Conservation (phyloP, 2,797 vertebrate genomes). For the Silurus lanzhouensis region DNA sequence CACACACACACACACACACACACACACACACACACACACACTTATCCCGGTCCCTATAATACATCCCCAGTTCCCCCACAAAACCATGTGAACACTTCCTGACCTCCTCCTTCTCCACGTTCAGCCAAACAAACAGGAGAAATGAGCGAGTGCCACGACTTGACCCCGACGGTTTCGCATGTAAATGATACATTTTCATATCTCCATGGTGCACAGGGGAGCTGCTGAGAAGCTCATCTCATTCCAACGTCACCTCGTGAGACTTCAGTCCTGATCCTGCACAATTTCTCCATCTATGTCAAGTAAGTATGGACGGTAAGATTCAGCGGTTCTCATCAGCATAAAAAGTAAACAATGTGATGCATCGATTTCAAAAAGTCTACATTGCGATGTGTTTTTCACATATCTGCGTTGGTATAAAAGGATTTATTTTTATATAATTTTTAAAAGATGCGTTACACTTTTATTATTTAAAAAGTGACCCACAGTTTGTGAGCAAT, state of each 20-base stretch:
- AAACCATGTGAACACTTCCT: background rate
- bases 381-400: no score
- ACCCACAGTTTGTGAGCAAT: no score
- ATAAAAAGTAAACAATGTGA: no score
- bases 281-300: background rate
- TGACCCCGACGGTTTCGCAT: slow-evolving; percentile 2
- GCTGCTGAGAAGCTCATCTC: background rate
- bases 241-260: slow-evolving; percentile 5
- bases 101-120: background rate
- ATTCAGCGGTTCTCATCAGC: no score
- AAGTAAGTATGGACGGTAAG: no score
- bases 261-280: background rate
- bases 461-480: no score
- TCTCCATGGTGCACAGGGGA: background rate
- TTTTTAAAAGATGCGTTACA: no score
- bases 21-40: slow-evolving; percentile 15
- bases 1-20: slow-evolving; percentile 1
- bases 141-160: background rate
- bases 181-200: slow-evolving; percentile 25
- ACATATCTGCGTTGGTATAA: no score
- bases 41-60: slow-evolving; percentile 9
- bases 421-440: no score
- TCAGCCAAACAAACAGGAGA: slow-evolving; percentile 12
- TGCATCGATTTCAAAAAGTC: no score
- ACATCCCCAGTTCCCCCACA: slow-evolving; percentile 18